Evolutionary conservation across 2,113 vertebrate species (phyloP).

Genomic region (Halichoerus grypus): DNA sequence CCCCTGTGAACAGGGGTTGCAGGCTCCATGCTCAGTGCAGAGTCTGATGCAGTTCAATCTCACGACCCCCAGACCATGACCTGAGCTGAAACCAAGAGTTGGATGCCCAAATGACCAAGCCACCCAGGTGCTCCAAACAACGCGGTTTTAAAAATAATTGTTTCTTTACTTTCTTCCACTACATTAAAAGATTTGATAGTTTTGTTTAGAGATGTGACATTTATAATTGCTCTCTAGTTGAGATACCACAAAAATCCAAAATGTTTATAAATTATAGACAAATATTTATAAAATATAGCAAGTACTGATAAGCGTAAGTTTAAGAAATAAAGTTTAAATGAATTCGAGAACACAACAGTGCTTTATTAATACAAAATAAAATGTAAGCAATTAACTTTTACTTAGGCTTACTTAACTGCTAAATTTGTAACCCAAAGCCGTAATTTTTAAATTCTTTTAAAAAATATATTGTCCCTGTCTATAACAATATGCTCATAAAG

Average conservation of each 20-base stretch:
- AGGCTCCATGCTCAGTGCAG: neutral
- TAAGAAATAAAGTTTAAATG: neutral
- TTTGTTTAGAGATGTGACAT: neutral
- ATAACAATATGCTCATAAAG: neutral
- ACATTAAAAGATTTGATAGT: neutral
- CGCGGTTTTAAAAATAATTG: neutral
- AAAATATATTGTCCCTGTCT: neutral
- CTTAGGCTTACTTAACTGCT: neutral
- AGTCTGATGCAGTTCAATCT: neutral
- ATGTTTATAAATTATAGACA: neutral
- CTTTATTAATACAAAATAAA: neutral
- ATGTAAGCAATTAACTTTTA: neutral
- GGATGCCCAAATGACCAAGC: neutral
- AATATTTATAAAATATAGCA: neutral
- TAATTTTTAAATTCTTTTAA: neutral
- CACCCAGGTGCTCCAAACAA: neutral
- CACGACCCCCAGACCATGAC: neutral
- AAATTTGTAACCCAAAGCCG: neutral
- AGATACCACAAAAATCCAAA: neutral
- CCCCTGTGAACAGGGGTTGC: neutral
- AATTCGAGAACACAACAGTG: neutral
- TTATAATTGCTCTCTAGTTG: constrained; percentile 10
- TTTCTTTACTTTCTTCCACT: neutral
- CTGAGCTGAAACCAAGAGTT: neutral
- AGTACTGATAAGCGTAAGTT: neutral